Evolutionary conservation across 92 coral and sea anemone genomes (phyloP), one percentile per base, ranked within the genome.

Genomic region (Porites lobata): DNA sequence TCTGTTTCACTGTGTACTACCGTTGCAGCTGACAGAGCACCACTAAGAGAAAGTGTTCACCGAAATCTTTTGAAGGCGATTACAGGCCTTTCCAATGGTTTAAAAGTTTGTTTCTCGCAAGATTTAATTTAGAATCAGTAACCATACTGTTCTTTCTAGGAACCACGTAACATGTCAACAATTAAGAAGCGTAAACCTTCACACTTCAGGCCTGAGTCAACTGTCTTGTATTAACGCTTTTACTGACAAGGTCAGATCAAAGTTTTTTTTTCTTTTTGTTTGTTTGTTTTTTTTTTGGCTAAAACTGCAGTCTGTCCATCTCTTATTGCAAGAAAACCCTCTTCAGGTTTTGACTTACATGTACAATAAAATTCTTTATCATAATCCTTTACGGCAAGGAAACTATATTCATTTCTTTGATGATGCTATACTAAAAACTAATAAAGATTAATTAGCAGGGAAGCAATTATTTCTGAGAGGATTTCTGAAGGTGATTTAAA

Each of bases 231-330:
- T 91, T 7, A 85, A 86, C 20, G 85, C 85, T 24, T 70, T 75
- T 77, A 87, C 91, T 15, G 77, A 86, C 82, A 87, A 61, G 94
- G 94, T 91, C 77, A 75, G 86, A 5, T 11, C 19, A n/a, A 1
- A 1, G 2, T 62, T 70, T 61, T 4, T 2, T 8, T 9, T 22
- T 53, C 9, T 9, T 5, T 47, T 14, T 10, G 8, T 56, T 10
- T 56, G 1, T 10, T 10, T 56, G 13, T n/a, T 3, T 9, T 13
- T 2, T 54, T 54, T 29, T 29, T 32, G 2, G 43, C 47, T 38
- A 38, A 3, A 38, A 38, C 4, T 4, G 4, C 47, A 38, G 47
- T 38, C 6, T 38, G 47, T 3, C 47, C 47, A 38, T 38, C 47
- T 38, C 7, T 38, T 38, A 38, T 38, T 38, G 47, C 47, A 38